Base-by-base conservation (phyloP, 2,113 vertebrate species). In the Petrocephalus microphthalmus region DNA sequence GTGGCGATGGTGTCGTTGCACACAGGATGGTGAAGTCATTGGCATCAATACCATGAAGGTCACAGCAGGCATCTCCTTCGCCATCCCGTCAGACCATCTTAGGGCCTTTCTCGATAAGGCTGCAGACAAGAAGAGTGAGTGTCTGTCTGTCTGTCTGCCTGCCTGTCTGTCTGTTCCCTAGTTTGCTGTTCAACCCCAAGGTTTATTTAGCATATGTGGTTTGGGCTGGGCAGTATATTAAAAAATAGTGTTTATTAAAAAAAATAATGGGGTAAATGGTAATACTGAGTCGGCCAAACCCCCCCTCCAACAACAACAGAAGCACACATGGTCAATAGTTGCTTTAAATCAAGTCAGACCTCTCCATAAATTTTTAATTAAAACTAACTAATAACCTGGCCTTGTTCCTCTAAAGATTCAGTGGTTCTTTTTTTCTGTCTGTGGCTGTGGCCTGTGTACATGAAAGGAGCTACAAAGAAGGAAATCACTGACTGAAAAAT, bases 31-130 rank as follows among this genome's bases (percentile, higher is more conserved):
- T 0, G 98, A 99, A 85, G 98, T 99, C 90, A 99, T 99, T 0
- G 98, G 98, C 0, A 97, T 99, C 91, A 99, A 99, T 93, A 99
- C 98, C 20, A 99, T 99, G 96, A 99, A 99, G 92, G 98, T 99
- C 92, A 99, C 97, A 0, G 95, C 98, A 0, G 98, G 98, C 37
- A 99, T 99, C 93, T 99, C 98, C 11, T 99, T 99, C 84, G 98
- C 98, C 84, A 99, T 99, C 89, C 98, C 98, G 1, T 97, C 98
- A 0, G 98, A 99, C 91, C 94, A 95, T 7, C 91, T 99, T 86
- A 95, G 93, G 85, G 91, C 93, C 51, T 99, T 99, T 91, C 95
- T 99, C 60, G 93, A 92, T 91, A 95, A 91, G 92, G 95, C 93
- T 33, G 92, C 95, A 71, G 95, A 97, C 67, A 95, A 89, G 82